Evolutionary conservation across 1,140 invertebrate genomes (phyloP).

Genomic region (Drosophila parabipectinata): DNA sequence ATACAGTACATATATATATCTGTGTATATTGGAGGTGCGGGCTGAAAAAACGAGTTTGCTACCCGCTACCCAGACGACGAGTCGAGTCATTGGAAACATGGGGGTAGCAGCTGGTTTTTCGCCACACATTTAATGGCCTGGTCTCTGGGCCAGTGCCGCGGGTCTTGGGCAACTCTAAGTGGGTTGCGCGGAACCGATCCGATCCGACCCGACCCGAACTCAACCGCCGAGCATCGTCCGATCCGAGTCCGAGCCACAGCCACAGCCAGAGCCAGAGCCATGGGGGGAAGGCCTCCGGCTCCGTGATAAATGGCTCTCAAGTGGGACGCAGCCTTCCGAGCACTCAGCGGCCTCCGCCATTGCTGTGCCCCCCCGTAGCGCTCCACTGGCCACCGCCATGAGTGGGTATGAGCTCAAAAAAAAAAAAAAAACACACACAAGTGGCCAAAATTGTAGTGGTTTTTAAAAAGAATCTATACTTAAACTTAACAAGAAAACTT

Average conservation of each 20-base stretch:
- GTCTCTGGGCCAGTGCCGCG: constrained; percentile 46
- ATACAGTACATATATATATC: not conserved
- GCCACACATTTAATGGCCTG: constrained; percentile 67
- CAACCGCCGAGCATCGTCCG: no score
- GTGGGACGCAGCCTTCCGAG: constrained; percentile 69
- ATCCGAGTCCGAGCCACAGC: constrained; percentile 25
- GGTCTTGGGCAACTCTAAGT: constrained; percentile 75
- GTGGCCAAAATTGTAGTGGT: constrained; percentile 6
- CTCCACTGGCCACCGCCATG: constrained; percentile 23
- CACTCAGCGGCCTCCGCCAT: constrained; percentile 37
- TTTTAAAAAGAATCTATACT: not conserved
- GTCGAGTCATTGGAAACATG: constrained; percentile 54
- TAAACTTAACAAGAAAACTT: no score
- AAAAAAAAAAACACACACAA: constrained; percentile 2
- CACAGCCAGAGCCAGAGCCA: constrained; percentile 1
- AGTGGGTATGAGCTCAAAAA: constrained; percentile 42
- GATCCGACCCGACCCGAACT: constrained; percentile 2
- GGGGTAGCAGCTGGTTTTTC: constrained; percentile 77
- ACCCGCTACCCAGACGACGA: constrained; percentile 66
- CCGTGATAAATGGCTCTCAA: constrained; percentile 78
- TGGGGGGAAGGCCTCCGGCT: not conserved
- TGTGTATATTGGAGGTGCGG: constrained; percentile 37
- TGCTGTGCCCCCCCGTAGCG: constrained; percentile 6
- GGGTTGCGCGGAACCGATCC: constrained; percentile 54
- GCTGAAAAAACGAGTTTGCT: constrained; percentile 56